A percentile compares a stretch with the other conserved stretches of the same genome.
These are phyloP conservation scores for Tautogolabrus adspersus DNA, from an alignment of 2,113 vertebrate species.

Conservation along the genomic window DNA sequence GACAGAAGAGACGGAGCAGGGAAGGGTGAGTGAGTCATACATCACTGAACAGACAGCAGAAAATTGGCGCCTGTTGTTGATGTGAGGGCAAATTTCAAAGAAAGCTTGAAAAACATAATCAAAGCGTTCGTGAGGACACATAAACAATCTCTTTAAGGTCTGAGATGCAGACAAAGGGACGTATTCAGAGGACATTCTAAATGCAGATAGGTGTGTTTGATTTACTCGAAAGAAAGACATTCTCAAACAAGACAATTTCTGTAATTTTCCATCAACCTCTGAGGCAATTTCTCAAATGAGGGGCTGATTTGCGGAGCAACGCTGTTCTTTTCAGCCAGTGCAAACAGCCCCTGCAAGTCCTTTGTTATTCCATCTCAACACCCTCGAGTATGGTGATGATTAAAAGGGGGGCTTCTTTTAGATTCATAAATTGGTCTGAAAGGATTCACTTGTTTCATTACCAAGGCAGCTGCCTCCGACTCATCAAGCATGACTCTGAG, in stretches of 20 bases:
- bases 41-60: slow-evolving; percentile 2
- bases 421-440: neutral
- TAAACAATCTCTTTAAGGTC: slow-evolving; percentile 9
- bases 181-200: slow-evolving; percentile 28
- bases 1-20: slow-evolving; percentile 13
- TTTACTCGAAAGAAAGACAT: slow-evolving; percentile 25
- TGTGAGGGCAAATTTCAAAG: slow-evolving; percentile 14
- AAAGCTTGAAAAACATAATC: neutral
- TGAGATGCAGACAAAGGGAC: slow-evolving; percentile 16
- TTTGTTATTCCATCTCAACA: slow-evolving; percentile 65
- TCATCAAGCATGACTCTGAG: neutral
- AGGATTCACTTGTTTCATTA: neutral
- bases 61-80: slow-evolving; percentile 11
- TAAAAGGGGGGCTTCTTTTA: slow-evolving; percentile 17
- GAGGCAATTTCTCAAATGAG: slow-evolving; percentile 56
- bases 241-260: slow-evolving; percentile 27
- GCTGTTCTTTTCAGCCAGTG: slow-evolving; percentile 45
- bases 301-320: slow-evolving; percentile 57
- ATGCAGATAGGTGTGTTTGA: slow-evolving; percentile 32
- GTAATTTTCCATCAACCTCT: slow-evolving; percentile 35
- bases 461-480: neutral
- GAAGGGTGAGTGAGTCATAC: slow-evolving; percentile 8
- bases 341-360: slow-evolving; percentile 51
- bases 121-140: neutral
- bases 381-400: slow-evolving; percentile 36